These are phyloP conservation scores for Platichthys flesus DNA, from an alignment of 2,113 vertebrate genomes.

Conservation along the genomic window DNA sequence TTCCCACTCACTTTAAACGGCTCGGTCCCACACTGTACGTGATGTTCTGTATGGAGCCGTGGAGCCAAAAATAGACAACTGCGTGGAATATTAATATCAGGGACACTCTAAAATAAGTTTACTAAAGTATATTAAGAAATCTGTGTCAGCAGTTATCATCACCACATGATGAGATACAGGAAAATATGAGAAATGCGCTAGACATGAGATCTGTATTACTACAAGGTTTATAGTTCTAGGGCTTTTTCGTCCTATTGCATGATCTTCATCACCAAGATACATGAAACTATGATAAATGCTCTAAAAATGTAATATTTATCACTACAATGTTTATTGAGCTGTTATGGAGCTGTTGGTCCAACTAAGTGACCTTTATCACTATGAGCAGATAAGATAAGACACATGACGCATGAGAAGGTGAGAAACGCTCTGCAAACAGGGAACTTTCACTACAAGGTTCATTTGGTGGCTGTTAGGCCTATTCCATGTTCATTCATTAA, in stretches of 20 bases:
- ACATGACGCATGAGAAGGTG: too few relatives aligned
- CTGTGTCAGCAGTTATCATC: too few relatives aligned
- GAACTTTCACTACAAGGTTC: not conserved
- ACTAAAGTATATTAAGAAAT: too few relatives aligned
- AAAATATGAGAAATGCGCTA: too few relatives aligned
- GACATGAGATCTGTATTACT: too few relatives aligned
- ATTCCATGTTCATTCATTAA: too few relatives aligned
- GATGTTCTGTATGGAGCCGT: conserved; percentile 36
- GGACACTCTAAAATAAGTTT: not conserved
- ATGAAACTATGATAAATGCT: not conserved
- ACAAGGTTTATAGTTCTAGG: too few relatives aligned
- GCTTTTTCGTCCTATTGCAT: too few relatives aligned
- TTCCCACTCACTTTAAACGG: conserved; percentile 51
- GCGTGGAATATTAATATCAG: not conserved
- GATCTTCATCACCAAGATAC: too few relatives aligned
- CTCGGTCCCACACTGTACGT: conserved; percentile 12
- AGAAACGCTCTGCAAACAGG: not conserved
- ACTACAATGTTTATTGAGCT: not conserved
- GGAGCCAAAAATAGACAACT: conserved; percentile 34
- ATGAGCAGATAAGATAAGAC: not conserved
- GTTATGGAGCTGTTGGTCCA: not conserved
- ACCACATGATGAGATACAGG: too few relatives aligned
- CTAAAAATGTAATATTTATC: not conserved
- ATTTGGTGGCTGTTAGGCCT: not conserved
- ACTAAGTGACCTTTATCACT: not conserved